phyloP scores from a whole-genome alignment of 2,888 invertebrate genomes.

The Anaspis maculata region DNA sequence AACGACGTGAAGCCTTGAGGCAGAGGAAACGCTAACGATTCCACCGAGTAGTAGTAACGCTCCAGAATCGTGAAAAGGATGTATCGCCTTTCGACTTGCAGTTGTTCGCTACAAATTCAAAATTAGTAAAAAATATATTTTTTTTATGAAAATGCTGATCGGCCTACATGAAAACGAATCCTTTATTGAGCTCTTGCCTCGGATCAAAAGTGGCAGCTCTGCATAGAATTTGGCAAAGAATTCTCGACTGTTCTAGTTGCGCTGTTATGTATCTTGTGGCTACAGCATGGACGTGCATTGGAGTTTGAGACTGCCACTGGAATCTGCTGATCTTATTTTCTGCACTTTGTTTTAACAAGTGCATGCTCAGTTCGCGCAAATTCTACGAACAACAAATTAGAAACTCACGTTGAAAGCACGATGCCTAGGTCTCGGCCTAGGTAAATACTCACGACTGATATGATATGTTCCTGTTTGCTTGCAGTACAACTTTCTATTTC shows the following conservation, averaged over 20 bases:
- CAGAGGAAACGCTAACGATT: constrained; percentile 71
- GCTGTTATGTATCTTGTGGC: constrained; percentile 75
- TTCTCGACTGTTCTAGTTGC: constrained; percentile 71
- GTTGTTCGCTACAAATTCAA: constrained; percentile 64
- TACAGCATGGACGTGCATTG: constrained; percentile 69
- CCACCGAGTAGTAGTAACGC: constrained; percentile 71
- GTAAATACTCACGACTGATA: constrained; percentile 59
- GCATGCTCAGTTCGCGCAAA: constrained; percentile 76
- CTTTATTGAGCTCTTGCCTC: constrained; percentile 60
- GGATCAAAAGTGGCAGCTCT: constrained; percentile 62
- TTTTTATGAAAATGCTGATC: not conserved
- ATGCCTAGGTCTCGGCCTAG: not conserved
- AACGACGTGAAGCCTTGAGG: constrained; percentile 85
- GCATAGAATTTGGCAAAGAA: constrained; percentile 66
- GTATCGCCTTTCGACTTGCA: constrained; percentile 60
- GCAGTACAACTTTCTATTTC: constrained; percentile 81
- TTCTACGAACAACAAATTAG: constrained; percentile 48
- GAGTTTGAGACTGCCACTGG: constrained; percentile 49
- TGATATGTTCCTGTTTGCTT: constrained; percentile 80
- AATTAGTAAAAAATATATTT: constrained; percentile 6
- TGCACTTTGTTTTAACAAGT: constrained; percentile 61
- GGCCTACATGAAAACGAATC: constrained; percentile 69
- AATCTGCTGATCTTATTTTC: constrained; percentile 43
- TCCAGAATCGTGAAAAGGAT: constrained; percentile 72
- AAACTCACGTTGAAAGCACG: too few relatives aligned